These are phyloP conservation scores for Cyclophora albipunctata DNA, from an alignment of 2,888 invertebrate species.

Conservation along the genomic window DNA sequence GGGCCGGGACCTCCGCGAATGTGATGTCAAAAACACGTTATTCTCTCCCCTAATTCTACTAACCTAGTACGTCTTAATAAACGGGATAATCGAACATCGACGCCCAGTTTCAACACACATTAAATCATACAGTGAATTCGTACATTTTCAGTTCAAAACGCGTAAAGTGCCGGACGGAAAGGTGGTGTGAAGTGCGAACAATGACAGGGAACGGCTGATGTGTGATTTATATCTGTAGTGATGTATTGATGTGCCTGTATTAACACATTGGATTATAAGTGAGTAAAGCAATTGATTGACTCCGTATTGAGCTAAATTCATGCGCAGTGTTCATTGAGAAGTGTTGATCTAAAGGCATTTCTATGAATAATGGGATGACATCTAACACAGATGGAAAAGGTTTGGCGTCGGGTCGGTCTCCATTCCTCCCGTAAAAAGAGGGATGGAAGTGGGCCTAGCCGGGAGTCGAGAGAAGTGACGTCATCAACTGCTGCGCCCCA, in stretches of 20 bases:
- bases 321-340: neutral
- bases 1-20: conserved; percentile 63
- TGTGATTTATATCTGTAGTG: conserved; percentile 38
- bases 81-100: conserved; percentile 43
- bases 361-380: conserved; percentile 68
- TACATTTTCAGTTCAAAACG: neutral
- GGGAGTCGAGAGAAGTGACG: conserved; percentile 63
- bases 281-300: neutral
- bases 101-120: conserved; percentile 30
- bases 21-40: conserved; percentile 73
- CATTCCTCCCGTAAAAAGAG: conserved; percentile 75
- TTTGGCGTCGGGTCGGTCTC: conserved; percentile 74
- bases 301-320: neutral
- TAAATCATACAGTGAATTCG: no score
- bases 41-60: conserved; percentile 69
- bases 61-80: conserved; percentile 67
- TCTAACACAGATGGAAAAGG: conserved; percentile 72
- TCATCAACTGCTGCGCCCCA: conserved; percentile 41
- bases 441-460: conserved; percentile 71
- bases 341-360: conserved; percentile 10
- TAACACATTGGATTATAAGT: conserved; percentile 10
- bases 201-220: conserved; percentile 57
- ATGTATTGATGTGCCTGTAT: conserved; percentile 25
- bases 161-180: conserved; percentile 5
- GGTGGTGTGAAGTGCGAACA: conserved; percentile 26